Conservation (phyloP, 2,113 vertebrate genomes). For the Rousettus leschenaultii region DNA sequence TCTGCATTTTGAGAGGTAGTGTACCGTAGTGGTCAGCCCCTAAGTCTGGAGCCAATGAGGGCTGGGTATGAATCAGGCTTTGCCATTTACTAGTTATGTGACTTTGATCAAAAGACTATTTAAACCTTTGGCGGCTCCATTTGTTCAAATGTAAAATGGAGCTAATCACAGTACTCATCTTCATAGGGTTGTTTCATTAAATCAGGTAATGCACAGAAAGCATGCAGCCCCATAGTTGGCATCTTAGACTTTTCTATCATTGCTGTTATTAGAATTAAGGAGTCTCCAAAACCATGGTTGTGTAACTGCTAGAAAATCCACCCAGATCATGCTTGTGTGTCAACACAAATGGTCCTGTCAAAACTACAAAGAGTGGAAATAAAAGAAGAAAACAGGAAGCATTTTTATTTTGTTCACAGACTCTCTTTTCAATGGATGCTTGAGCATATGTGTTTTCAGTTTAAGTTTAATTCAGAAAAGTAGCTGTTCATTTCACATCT, state of each 20-base stretch:
- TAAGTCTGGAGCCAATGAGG: not conserved
- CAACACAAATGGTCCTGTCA: conserved; percentile 52
- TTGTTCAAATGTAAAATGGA: not conserved
- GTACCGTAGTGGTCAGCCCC: not conserved
- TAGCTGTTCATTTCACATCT: conserved; percentile 60
- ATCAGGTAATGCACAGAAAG: not conserved
- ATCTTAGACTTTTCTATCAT: not conserved
- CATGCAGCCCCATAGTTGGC: not conserved
- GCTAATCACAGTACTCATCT: not conserved
- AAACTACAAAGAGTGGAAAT: conserved; percentile 29
- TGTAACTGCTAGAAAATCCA: not conserved
- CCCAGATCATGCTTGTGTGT: not conserved
- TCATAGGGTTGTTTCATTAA: not conserved
- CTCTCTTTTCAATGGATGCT: conserved; percentile 35
- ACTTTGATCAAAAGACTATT: not conserved
- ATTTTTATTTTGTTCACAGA: conserved; percentile 56
- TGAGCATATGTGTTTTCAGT: conserved; percentile 46
- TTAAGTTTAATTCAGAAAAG: conserved; percentile 58
- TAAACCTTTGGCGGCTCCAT: not conserved
- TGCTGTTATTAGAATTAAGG: not conserved
- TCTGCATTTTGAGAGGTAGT: not conserved
- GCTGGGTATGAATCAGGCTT: not conserved
- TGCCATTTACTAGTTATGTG: not conserved
- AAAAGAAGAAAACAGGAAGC: conserved; percentile 32
- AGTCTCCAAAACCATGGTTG: not conserved